Conservation (phyloP, 23 tunicate genomes). For the Ascidia mentula region DNA sequence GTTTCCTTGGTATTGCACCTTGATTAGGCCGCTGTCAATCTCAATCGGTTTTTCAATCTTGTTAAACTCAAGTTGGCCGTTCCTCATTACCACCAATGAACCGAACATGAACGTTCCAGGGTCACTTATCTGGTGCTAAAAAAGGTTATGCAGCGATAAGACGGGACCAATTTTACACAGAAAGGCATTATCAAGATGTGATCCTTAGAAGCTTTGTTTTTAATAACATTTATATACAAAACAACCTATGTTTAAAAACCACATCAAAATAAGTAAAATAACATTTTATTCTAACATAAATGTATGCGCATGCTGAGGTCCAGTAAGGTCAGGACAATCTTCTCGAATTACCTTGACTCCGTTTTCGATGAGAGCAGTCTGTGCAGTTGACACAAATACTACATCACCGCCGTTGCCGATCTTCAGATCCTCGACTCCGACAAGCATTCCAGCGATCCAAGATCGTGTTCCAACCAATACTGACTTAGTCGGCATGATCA, state of each 20-base stretch:
- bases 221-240: no score
- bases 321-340: no score
- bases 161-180: no score
- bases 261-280: no score
- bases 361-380: conserved; percentile 31
- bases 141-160: no score
- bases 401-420: conserved; percentile 28
- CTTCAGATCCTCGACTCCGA: conserved; percentile 32
- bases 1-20: conserved; percentile 33
- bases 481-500: conserved; percentile 16
- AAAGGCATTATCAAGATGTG: no score
- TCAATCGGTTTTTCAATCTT: conserved; percentile 14
- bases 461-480: conserved; percentile 21
- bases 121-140: conserved; percentile 5
- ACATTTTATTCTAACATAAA: no score
- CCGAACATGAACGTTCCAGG: conserved; percentile 12
- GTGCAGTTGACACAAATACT: conserved; percentile 15
- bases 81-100: not conserved
- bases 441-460: conserved; percentile 31
- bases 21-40: conserved; percentile 16
- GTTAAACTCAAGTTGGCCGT: conserved; percentile 13
- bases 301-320: no score
- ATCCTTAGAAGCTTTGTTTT: no score
- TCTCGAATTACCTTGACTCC: conserved; percentile 26
- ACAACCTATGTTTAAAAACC: no score